phyloP scores from a whole-genome alignment of 37 sponge, comb jelly and placozoan genomes.

The Cladorhizidae sp. region DNA sequence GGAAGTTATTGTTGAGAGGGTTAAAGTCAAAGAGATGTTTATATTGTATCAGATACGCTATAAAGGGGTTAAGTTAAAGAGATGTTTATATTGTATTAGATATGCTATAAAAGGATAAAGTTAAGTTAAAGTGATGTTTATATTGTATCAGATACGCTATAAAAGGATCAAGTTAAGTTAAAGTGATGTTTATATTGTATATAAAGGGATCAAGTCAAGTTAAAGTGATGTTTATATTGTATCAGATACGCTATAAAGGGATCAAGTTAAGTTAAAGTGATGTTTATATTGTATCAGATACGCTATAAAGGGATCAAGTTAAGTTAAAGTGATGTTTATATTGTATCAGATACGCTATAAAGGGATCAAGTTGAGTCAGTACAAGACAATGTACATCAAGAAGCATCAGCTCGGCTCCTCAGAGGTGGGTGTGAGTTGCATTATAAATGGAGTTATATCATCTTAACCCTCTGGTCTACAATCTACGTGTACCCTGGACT shows the following conservation, averaged over 20 bases:
- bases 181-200: too few species aligned
- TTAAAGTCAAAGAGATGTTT: too few species aligned
- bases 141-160: conserved; percentile 71
- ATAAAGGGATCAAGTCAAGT: too few species aligned
- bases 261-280: too few species aligned
- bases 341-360: conserved; percentile 77
- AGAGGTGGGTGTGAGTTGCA: conserved; percentile 7
- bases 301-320: conserved; percentile 85
- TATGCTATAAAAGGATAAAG: conserved; percentile 84
- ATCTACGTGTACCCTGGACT: too few species aligned
- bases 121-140: not conserved
- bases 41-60: too few species aligned
- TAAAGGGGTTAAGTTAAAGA: too few species aligned
- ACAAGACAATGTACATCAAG: conserved; percentile 81
- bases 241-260: too few species aligned
- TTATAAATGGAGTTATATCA: not conserved
- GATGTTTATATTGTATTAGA: not conserved
- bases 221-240: too few species aligned
- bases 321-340: not conserved
- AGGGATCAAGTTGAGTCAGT: conserved; percentile 87
- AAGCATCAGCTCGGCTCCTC: conserved; percentile 45
- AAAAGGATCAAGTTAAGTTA: too few species aligned
- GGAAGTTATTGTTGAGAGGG: too few species aligned
- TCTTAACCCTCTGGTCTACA: too few species aligned
- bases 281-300: not conserved